These are phyloP conservation scores for Mixornis gularis DNA, from an alignment of 2,113 vertebrate genomes.

Conservation along the genomic window DNA sequence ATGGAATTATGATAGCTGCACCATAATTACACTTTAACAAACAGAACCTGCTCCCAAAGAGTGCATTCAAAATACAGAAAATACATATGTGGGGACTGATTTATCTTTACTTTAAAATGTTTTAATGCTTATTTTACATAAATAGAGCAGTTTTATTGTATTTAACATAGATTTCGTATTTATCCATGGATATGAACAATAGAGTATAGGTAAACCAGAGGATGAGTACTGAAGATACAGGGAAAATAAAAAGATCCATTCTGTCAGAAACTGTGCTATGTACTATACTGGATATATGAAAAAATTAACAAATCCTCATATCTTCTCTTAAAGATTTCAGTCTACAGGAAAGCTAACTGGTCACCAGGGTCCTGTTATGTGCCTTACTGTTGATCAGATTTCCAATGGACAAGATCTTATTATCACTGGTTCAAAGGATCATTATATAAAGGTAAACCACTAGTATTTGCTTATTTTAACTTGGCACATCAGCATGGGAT, in stretches of 20 bases:
- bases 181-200: neutral
- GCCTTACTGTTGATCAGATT: conserved; percentile 86
- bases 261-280: neutral
- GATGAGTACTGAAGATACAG: neutral
- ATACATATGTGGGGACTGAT: neutral
- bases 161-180: neutral
- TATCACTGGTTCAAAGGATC: conserved; percentile 96
- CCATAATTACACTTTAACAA: neutral
- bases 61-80: neutral
- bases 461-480: neutral
- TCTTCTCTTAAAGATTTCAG: conserved; percentile 81
- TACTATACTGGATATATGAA: neutral
- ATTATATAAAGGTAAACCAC: conserved; percentile 85
- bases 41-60: neutral
- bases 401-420: conserved; percentile 90
- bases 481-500: neutral
- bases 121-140: neutral
- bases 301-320: neutral
- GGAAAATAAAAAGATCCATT: neutral
- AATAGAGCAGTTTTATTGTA: neutral
- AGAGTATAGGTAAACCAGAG: neutral
- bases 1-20: neutral
- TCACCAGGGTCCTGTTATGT: conserved; percentile 91
- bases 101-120: neutral
- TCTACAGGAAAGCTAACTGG: conserved; percentile 95